phyloP scores from a whole-genome alignment of 2,888 invertebrate genomes.

The Baronia brevicornis region DNA sequence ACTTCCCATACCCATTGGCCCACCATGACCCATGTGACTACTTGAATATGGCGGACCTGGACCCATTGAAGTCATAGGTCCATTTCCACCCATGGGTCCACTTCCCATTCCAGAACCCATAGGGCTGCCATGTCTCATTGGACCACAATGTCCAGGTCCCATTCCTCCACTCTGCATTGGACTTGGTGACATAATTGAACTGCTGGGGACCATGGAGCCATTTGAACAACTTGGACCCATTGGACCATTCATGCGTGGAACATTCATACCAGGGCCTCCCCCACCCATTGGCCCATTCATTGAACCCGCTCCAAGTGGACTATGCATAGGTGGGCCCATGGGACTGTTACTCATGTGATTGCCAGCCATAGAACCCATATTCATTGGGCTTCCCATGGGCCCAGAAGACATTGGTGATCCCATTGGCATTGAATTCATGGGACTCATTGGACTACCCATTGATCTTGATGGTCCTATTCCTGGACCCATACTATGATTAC shows the following conservation, averaged over 20 bases:
- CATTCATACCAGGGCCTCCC: conserved; percentile 76
- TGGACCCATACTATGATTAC: conserved; percentile 78
- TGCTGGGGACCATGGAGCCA: conserved; percentile 73
- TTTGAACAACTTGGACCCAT: conserved; percentile 74
- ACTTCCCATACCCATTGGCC: conserved; percentile 70
- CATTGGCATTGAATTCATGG: conserved; percentile 83
- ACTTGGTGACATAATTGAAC: conserved; percentile 74
- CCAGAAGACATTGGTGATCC: conserved; percentile 82
- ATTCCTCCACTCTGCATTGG: conserved; percentile 68
- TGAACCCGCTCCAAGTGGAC: conserved; percentile 76
- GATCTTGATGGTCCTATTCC: conserved; percentile 76
- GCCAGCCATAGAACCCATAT: conserved; percentile 77
- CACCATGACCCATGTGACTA: conserved; percentile 70
- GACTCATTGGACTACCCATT: conserved; percentile 84
- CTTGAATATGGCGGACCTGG: conserved; percentile 66
- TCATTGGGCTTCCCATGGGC: conserved; percentile 84
- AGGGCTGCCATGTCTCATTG: conserved; percentile 72
- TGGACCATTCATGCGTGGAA: conserved; percentile 72
- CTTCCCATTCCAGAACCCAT: conserved; percentile 75
- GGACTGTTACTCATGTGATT: conserved; percentile 82
- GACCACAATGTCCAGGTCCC: conserved; percentile 71
- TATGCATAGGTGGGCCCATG: conserved; percentile 86
- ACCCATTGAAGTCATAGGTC: conserved; percentile 68
- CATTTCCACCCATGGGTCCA: conserved; percentile 74
- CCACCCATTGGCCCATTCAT: conserved; percentile 78